Base-by-base conservation (phyloP, 1,140 invertebrate genomes). In the Scaptomyza montana region DNA sequence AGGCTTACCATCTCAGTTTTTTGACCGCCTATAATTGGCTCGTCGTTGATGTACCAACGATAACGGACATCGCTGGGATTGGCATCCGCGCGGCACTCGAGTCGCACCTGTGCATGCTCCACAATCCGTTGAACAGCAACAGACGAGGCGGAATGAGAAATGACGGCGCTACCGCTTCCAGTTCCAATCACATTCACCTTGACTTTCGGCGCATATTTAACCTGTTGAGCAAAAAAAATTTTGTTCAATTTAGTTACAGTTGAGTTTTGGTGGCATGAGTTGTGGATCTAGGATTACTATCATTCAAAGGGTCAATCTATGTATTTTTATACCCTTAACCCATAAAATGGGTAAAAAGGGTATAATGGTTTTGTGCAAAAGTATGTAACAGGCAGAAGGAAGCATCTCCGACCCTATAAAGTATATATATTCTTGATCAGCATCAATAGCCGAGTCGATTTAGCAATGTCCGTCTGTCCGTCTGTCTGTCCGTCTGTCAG, bases 121-220 rank as follows among this genome's bases (percentile, higher is more conserved):
- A 95, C 94, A 74, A 98, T 95, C 78, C 95, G 94, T 43, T 94
- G 94, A 76, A 94, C 94, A 45, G 93, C 91, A 25, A 53, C 57
- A 19, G 60, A 46, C 30, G 30, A 33, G 30, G 6, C 33, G 12
- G 39, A 43, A 8, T 12, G 39, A 4, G 39, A 43, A 8, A 8
- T 9, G 36, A 39, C 10, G 28, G 12, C 33, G 46, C 41, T 45
- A 28, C 67, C 55, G 13, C 9, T 19, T 41, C 61, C 60, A 21
- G 56, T n/a, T 0, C 94, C 94, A 51, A 94, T 93, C 49, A 96
- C 92, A 21, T 94, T 94, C 13, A 92, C 90, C 64, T 82, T 89
- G 71, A 96, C 96, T 93, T 98, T 98, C 6, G 97, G 97, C 43
- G 97, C 96, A 91, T 97, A 97, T 93, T 96, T 97, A 65, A 97